phyloP scores from a whole-genome alignment of 2,888 invertebrate genomes.

The Campoplex capitator region DNA sequence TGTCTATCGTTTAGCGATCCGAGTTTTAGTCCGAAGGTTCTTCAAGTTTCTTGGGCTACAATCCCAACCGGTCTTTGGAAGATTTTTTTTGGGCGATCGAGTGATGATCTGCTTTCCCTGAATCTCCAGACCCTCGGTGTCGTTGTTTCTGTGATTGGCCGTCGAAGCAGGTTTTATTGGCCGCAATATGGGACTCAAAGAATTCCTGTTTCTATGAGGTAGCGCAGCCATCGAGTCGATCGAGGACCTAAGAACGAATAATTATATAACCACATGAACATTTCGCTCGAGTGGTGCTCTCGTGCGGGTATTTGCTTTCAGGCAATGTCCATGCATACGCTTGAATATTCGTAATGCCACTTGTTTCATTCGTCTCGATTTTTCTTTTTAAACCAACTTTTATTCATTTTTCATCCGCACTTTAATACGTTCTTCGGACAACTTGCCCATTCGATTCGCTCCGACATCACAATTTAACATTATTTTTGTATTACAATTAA shows the following conservation, averaged over 20 bases:
- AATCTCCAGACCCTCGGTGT: constrained; percentile 73
- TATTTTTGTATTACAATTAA: not conserved
- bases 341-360: constrained; percentile 3
- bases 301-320: not conserved
- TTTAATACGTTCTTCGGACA: not conserved
- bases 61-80: constrained; percentile 70
- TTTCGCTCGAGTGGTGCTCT: not conserved
- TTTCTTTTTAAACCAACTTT: not conserved
- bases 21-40: constrained; percentile 69
- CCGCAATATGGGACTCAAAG: constrained; percentile 79
- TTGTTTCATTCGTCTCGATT: not conserved
- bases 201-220: constrained; percentile 74
- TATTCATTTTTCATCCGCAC: not conserved
- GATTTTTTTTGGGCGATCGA: constrained; percentile 72
- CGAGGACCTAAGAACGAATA: constrained; percentile 61
- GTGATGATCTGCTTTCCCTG: constrained; percentile 77
- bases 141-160: constrained; percentile 68
- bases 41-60: constrained; percentile 69
- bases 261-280: constrained; percentile 4
- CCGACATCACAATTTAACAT: not conserved
- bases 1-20: constrained; percentile 61
- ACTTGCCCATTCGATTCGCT: not conserved
- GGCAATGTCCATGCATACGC: not conserved
- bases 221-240: constrained; percentile 71
- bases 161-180: constrained; percentile 70